Base-by-base conservation (phyloP, 30 jellyfish, hydroid and myxozoan genomes). In the Catostylus mosaicus region DNA sequence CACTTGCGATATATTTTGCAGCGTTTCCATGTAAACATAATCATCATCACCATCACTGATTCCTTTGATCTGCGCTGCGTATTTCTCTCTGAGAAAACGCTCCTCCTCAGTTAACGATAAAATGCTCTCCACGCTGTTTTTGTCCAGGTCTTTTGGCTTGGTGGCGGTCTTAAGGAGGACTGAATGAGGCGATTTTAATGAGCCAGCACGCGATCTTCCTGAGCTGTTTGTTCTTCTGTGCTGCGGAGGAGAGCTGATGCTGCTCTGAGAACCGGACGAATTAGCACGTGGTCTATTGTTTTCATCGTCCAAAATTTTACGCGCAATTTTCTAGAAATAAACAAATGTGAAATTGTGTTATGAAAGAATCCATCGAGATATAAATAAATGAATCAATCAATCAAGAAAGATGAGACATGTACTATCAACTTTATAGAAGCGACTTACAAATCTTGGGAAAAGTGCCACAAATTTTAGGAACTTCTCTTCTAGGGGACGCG, bases 21-120 rank as follows among this genome's bases (percentile, higher is more conserved):
- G 57, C 40, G 93, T 56, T 56, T 75, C 94, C 87, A 89, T 75
- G 45, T 73, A 78, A 6, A 89, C 97, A 67, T 81, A 89, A 73
- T 89, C 97, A 19, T 69, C 54, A 26, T 78, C 85, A 29, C 57
- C 54, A 26, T 87, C 91, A 45, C 36, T 67, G 59, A 87, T 38
- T 36, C 87, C 83, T 18, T 61, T 56, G 27, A 77, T 77, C 77
- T 67, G 90, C 30, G 83, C 87, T 2, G 80, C 73, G 57, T 63
- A 85, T 48, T 74, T 85, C 76, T 85, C 87, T 35, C 66, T 85
- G 24, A 73, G 73, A 47, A 1, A 50, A 29, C 91, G 75, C 62
- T 81, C 84, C 59, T 81, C 91, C 59, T 66, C 83, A 18, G 91
- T 30, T 16, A 59, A 31, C 45, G 77, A 81, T 1, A 84, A 46